Conservation (phyloP, 2,113 vertebrate species). For the Scomber scombrus region DNA sequence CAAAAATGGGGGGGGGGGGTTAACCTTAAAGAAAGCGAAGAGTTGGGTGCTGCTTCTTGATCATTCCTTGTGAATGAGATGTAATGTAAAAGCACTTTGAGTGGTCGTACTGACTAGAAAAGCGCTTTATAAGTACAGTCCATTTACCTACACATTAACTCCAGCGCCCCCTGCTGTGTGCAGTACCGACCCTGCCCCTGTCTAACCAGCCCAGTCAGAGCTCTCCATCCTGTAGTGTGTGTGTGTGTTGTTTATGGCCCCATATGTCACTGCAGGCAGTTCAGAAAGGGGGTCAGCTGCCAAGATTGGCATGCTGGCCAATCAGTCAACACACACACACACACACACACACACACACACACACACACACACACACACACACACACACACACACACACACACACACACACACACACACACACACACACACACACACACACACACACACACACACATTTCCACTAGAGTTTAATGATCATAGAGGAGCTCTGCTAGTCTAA, state of each 20-base stretch:
- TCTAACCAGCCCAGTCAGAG: not conserved
- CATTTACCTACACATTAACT: not conserved
- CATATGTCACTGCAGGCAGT: slow-evolving; percentile 18
- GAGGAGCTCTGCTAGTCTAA: no score
- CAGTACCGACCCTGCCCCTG: not conserved
- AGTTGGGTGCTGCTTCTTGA: not conserved
- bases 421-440: no score
- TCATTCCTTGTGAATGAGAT: not conserved
- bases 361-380: not conserved
- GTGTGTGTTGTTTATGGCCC: slow-evolving; percentile 20
- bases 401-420: no score
- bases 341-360: slow-evolving; percentile 1
- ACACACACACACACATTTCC: no score
- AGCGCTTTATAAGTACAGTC: no score
- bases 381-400: no score
- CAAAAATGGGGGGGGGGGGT: no score
- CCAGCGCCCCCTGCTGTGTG: slow-evolving; percentile 1
- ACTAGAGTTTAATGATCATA: no score
- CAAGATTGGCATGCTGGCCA: slow-evolving; percentile 29
- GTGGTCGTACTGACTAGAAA: no score
- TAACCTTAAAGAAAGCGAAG: not conserved
- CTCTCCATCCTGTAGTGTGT: slow-evolving; percentile 5
- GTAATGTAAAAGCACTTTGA: no score
- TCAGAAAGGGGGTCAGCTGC: slow-evolving; percentile 37
- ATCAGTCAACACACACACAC: slow-evolving; percentile 22